phyloP scores from a whole-genome alignment of 1,140 invertebrate genomes.

The Atta cephalotes region DNA sequence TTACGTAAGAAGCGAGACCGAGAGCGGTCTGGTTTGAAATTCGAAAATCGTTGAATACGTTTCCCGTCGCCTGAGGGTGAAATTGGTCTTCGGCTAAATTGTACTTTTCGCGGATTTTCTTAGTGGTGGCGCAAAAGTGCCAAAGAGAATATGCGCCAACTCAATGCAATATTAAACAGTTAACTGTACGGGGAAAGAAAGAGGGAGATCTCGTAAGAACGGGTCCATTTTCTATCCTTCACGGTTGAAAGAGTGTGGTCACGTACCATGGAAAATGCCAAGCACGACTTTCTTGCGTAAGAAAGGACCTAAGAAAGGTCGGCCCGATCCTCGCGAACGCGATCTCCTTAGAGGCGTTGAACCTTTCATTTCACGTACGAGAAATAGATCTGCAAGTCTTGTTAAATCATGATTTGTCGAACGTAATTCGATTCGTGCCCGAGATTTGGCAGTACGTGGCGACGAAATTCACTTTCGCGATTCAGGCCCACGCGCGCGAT shows the following conservation, averaged over 20 bases:
- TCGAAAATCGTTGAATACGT: conserved; percentile 58
- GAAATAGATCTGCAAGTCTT: conserved; percentile 74
- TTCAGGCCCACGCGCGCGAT: conserved; percentile 14
- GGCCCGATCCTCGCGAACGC: conserved; percentile 46
- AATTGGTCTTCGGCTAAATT: conserved; percentile 48
- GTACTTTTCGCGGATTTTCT: conserved; percentile 36
- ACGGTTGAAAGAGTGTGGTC: conserved; percentile 70
- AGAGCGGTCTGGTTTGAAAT: conserved; percentile 37
- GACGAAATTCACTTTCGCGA: conserved; percentile 56
- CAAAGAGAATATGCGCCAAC: conserved; percentile 76
- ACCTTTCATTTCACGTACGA: conserved; percentile 72
- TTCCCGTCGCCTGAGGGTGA: conserved; percentile 7
- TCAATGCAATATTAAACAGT: conserved; percentile 81
- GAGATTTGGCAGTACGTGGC: conserved; percentile 46
- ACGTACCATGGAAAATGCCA: conserved; percentile 77
- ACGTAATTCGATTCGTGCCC: conserved; percentile 66
- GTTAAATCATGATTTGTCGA: conserved; percentile 73
- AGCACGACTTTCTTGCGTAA: conserved; percentile 66
- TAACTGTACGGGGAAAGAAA: background rate
- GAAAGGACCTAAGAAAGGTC: conserved; percentile 72
- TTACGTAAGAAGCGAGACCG: conserved; percentile 31
- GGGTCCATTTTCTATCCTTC: conserved; percentile 71
- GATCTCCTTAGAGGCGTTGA: conserved; percentile 1
- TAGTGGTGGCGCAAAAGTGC: conserved; percentile 5
- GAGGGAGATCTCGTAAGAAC: conserved; percentile 59